Percentiles rank a stretch among this genome's conserved stretches.
Conservation (phyloP, 2,888 invertebrate species). For the Cheiracanthium punctorium region DNA sequence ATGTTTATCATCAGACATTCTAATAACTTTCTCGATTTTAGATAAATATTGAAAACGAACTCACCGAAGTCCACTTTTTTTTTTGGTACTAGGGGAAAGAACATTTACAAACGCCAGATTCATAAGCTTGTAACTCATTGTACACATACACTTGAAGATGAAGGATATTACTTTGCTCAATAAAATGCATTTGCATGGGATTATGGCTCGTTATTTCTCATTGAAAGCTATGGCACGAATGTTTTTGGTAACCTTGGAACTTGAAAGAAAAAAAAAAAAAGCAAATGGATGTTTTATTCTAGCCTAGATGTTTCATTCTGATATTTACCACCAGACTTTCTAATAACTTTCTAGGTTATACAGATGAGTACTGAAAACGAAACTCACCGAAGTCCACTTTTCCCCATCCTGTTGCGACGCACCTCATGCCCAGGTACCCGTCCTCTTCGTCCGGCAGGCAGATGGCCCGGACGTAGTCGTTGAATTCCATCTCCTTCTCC, state of each 20-base stretch:
- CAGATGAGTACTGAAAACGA: not conserved
- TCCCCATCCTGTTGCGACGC: slow-evolving; percentile 91
- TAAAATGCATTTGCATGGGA: not conserved
- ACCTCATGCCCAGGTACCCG: slow-evolving; percentile 74
- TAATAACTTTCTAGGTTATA: no score
- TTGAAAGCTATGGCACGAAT: not conserved
- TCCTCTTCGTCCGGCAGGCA: slow-evolving; percentile 75
- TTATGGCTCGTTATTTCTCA: not conserved
- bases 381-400: slow-evolving; percentile 74
- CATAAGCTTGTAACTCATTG: not conserved
- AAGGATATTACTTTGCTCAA: not conserved
- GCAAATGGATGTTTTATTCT: no score
- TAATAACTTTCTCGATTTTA: no score
- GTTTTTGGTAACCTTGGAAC: not conserved
- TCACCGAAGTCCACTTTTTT: no score
- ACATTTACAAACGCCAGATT: not conserved
- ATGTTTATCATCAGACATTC: no score
- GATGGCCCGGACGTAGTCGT: slow-evolving; percentile 76
- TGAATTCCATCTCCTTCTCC: slow-evolving; percentile 85
- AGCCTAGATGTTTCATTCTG: no score
- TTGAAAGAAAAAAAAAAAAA: no score
- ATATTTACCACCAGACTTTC: no score
- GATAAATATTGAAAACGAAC: slow-evolving; percentile 23
- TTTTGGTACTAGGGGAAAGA: not conserved
- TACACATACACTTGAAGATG: not conserved